These are phyloP conservation scores for Anguilla obscura DNA, from an alignment of 2,797 vertebrate species.

Conservation along the genomic window DNA sequence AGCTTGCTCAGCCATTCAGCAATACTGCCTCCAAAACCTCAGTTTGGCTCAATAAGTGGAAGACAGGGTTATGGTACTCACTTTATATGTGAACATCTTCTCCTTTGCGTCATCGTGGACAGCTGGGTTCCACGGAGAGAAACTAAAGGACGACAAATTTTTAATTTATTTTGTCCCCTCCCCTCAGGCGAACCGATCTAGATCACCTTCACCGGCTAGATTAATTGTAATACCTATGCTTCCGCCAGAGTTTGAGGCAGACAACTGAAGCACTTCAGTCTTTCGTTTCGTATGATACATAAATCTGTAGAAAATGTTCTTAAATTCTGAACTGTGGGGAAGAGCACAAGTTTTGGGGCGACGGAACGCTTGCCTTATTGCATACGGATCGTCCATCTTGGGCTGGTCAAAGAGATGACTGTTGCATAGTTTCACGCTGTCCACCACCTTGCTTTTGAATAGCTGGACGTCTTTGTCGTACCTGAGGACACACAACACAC, in stretches of 20 bases:
- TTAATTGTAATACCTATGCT: too few relatives aligned
- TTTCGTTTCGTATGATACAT: neutral
- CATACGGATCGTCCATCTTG: slow-evolving; percentile 95
- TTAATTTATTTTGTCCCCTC: neutral
- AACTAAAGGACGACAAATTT: slow-evolving; percentile 65
- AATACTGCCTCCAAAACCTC: neutral
- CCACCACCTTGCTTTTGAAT: slow-evolving; percentile 97
- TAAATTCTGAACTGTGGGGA: too few relatives aligned
- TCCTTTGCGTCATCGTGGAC: slow-evolving; percentile 95
- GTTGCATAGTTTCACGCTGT: slow-evolving; percentile 93
- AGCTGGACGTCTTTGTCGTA: slow-evolving; percentile 95
- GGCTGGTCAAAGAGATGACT: slow-evolving; percentile 93
- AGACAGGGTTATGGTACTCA: slow-evolving; percentile 57
- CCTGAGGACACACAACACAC: slow-evolving; percentile 63
- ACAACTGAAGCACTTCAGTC: neutral
- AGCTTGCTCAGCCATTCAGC: too few relatives aligned
- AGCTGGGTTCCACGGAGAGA: slow-evolving; percentile 96
- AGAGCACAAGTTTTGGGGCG: too few relatives aligned
- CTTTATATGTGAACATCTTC: slow-evolving; percentile 93
- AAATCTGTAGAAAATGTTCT: neutral
- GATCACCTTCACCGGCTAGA: too few relatives aligned
- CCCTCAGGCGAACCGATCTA: too few relatives aligned
- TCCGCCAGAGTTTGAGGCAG: neutral
- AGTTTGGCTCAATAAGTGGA: neutral
- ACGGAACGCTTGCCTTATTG: slow-evolving; percentile 81